Base-by-base conservation (phyloP, 2,113 vertebrate genomes). In the Gopherus flavomarginatus region DNA sequence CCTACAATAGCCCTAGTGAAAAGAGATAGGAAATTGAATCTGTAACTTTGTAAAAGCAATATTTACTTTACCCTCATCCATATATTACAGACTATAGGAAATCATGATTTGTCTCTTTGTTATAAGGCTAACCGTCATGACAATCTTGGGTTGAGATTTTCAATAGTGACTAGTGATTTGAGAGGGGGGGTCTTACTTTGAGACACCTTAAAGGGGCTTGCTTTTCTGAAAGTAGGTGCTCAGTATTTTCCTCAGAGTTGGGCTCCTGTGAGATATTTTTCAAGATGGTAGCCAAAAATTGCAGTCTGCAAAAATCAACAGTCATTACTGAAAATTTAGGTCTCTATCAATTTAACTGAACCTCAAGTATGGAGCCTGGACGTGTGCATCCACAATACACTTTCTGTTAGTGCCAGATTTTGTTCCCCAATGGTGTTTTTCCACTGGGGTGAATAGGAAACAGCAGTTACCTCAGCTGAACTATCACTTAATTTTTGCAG, bases 21-120 rank as follows among this genome's bases (percentile, higher is more conserved):
- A 94, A 96, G 92, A 93, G 93, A 96, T 96, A 93, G 97, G 96
- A 97, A 97, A 96, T 96, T 92, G 91, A 96, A 87, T 96, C 85
- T 89, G 88, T 94, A 96, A 94, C 83, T 89, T 83, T 90, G 80
- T 92, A 97, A 96, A 86, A 90, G 26, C 83, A 88, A 80, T 95
- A 90, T 94, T 98, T 97, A 97, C 85, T 96, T 96, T 96, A 92
- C 87, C 83, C 83, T 93, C 85, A 96, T 90, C 56, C 77, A 85
- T 92, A 96, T 93, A 96, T 96, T 95, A 86, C 77, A 96, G 93
- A 92, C 89, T 86, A 90, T 94, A 96, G 94, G 94, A 97, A 97
- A 97, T 94, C 5, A 6, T 94, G 94, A 92, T 35, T 95, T 95
- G 91, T 92, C 92, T 96, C 87, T 96, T 91, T 0, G 0, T 93